These are phyloP conservation scores for Athene cunicularia DNA, from an alignment of 2,113 vertebrate genomes.

Conservation along the genomic window DNA sequence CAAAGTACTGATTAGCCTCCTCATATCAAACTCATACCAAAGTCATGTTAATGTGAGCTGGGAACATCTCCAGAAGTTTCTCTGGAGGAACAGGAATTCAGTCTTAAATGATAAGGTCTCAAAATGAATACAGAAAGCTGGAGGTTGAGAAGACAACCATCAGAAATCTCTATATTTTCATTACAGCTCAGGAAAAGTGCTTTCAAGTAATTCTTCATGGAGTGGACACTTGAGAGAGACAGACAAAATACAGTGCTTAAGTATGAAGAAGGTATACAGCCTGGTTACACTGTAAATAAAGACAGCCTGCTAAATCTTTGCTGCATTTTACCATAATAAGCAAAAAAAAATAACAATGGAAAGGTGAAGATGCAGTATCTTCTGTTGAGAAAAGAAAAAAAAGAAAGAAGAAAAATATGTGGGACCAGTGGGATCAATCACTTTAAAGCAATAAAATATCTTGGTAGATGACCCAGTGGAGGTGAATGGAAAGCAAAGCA, in stretches of 20 bases:
- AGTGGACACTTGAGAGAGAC: background rate
- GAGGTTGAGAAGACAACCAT: background rate
- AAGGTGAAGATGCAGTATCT: background rate
- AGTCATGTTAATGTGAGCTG: background rate
- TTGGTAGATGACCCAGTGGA: constrained; percentile 34
- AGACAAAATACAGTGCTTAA: background rate
- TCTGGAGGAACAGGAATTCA: background rate
- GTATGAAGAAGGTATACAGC: background rate
- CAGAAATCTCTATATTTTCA: constrained; percentile 1
- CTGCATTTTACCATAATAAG: background rate
- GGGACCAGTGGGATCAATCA: background rate
- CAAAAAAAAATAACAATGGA: background rate
- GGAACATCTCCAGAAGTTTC: background rate
- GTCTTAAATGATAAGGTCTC: background rate
- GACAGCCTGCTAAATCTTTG: background rate
- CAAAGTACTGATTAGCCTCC: background rate
- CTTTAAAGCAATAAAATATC: constrained; percentile 41
- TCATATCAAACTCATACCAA: background rate
- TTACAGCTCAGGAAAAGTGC: background rate
- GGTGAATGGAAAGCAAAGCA: constrained; percentile 53
- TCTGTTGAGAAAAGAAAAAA: background rate
- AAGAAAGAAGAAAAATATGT: background rate
- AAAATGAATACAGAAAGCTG: background rate
- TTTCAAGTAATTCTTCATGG: constrained; percentile 8
- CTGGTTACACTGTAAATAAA: background rate